Conservation (phyloP, 2,797 vertebrate species). For the Hipposideros larvatus region DNA sequence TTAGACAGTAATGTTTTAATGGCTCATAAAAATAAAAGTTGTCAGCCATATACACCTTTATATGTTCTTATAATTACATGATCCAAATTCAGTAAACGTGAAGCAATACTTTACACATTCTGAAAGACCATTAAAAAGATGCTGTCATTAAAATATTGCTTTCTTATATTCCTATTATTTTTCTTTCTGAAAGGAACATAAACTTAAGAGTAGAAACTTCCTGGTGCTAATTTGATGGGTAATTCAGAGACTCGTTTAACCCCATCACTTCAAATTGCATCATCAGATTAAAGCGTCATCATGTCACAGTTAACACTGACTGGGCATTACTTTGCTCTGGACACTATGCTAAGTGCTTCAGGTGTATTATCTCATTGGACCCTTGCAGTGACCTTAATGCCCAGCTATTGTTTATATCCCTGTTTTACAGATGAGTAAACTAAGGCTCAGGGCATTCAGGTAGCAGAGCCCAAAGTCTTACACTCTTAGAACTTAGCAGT, state of each 20-base stretch:
- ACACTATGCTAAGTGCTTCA: not conserved
- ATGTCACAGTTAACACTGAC: not conserved
- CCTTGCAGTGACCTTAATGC: not conserved
- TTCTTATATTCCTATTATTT: not conserved
- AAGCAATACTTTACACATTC: slow-evolving; percentile 39
- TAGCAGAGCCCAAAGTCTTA: not conserved
- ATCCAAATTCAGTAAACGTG: slow-evolving; percentile 52
- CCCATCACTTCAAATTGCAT: not conserved
- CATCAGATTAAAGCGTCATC: not conserved
- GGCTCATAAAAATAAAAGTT: slow-evolving; percentile 65
- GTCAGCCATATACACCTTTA: slow-evolving; percentile 50
- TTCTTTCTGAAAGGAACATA: not conserved
- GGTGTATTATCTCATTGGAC: not conserved
- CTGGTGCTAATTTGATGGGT: not conserved
- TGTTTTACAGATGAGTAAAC: slow-evolving; percentile 21
- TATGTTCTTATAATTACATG: slow-evolving; percentile 70
- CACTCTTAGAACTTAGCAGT: not conserved
- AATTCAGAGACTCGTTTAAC: not conserved
- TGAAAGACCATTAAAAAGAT: slow-evolving; percentile 55
- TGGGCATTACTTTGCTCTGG: not conserved
- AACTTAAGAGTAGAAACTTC: not conserved
- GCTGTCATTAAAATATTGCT: not conserved
- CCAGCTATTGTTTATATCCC: not conserved
- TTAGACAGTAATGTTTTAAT: slow-evolving; percentile 69
- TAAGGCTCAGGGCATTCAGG: not conserved